A percentile compares a stretch with the other conserved stretches of the same genome.
Evolutionary conservation across 2,113 vertebrate genomes (phyloP).

Genomic region (Heptranchias perlo): DNA sequence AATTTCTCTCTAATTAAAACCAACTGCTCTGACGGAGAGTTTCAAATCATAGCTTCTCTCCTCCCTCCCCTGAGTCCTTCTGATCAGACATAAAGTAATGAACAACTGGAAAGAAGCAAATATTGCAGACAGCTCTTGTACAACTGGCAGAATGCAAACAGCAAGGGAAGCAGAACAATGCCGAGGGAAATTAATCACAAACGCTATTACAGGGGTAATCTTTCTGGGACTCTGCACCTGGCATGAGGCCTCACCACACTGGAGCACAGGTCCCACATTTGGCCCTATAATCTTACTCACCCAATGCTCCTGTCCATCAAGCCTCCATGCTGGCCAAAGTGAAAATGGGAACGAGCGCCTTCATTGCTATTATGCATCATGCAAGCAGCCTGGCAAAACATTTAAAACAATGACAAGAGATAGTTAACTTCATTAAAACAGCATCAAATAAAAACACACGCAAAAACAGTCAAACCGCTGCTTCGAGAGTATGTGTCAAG

Average conservation of each 20-base stretch:
- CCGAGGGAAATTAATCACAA: background rate
- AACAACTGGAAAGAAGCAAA: background rate
- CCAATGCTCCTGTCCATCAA: background rate
- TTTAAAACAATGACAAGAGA: background rate
- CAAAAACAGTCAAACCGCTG: background rate
- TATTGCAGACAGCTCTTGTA: background rate
- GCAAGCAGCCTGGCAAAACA: background rate
- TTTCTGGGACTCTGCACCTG: background rate
- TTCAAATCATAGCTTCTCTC: background rate
- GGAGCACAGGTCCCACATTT: background rate
- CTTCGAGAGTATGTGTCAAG: too few species aligned
- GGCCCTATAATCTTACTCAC: background rate
- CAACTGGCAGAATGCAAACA: background rate
- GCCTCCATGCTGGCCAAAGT: background rate
- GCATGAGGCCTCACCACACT: background rate
- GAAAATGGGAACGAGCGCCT: background rate
- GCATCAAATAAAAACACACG: background rate
- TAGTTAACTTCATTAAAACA: background rate
- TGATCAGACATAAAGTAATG: background rate
- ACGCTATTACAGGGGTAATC: background rate
- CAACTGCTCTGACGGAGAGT: background rate
- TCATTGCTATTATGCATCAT: background rate
- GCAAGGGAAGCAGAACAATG: background rate
- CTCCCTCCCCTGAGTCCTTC: background rate
- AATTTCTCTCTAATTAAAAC: background rate